phyloP scores from a whole-genome alignment of 1,140 invertebrate species.

The Diabrotica virgifera region DNA sequence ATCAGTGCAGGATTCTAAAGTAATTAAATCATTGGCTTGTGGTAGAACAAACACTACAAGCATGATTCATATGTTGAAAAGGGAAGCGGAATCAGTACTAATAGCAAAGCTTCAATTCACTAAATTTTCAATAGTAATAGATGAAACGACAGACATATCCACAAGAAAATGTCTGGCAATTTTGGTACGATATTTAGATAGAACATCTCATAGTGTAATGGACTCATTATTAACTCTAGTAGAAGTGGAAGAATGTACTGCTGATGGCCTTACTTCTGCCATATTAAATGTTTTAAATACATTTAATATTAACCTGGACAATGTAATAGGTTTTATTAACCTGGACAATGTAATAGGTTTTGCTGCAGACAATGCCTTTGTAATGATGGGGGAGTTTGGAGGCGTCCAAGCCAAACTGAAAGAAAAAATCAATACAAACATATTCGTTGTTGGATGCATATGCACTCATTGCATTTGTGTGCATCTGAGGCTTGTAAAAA shows the following conservation, averaged over 20 bases:
- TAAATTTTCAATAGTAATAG: conserved; percentile 16
- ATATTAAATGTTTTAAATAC: conserved; percentile 12
- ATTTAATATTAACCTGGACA: conserved; percentile 10
- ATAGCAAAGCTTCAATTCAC: conserved; percentile 5
- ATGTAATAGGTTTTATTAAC: no score
- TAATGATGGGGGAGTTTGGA: conserved; percentile 14
- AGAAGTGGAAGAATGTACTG: conserved; percentile 12
- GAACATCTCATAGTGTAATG: conserved; percentile 4
- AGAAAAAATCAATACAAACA: conserved; percentile 16
- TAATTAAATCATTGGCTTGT: conserved; percentile 13
- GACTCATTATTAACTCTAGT: conserved; percentile 10
- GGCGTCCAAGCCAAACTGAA: conserved; percentile 13
- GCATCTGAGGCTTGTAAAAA: conserved; percentile 10
- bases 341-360: conserved; percentile 18
- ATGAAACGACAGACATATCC: conserved; percentile 23
- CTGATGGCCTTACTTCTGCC: conserved; percentile 4
- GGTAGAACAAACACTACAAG: conserved; percentile 16
- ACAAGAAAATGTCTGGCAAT: conserved; percentile 21
- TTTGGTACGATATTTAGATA: conserved; percentile 4
- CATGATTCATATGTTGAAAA: neutral
- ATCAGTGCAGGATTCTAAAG: conserved; percentile 7
- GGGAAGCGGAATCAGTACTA: neutral
- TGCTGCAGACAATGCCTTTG: conserved; percentile 17
- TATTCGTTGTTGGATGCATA: conserved; percentile 17
- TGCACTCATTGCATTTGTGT: conserved; percentile 22